Percentiles rank a stretch among this genome's conserved stretches.
Conservation (phyloP, 2,888 invertebrate species). For the Liodrosophila aerea region DNA sequence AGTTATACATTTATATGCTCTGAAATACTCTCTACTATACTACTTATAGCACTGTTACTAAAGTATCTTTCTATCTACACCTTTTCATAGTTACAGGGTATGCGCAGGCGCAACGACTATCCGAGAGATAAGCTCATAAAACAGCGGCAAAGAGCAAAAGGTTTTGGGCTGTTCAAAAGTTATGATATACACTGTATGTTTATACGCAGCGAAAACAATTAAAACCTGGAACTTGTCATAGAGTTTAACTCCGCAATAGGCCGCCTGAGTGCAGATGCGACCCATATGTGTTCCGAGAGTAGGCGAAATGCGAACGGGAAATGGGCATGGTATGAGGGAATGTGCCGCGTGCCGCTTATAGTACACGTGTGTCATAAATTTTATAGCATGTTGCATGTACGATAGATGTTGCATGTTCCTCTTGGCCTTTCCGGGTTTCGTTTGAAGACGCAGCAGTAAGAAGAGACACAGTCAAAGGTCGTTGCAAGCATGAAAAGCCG, state of each 20-base stretch:
- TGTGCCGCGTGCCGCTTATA: constrained; percentile 60
- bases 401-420: constrained; percentile 27
- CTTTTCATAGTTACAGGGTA: no score
- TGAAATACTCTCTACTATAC: no score
- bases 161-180: constrained; percentile 46
- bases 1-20: no score
- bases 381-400: constrained; percentile 35
- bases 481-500: constrained; percentile 69
- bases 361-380: constrained; percentile 47
- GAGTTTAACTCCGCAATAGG: no score
- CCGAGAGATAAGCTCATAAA: constrained; percentile 66
- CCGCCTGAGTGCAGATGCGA: constrained; percentile 51
- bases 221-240: constrained; percentile 28
- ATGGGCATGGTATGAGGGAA: constrained; percentile 9
- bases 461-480: constrained; percentile 67
- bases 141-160: constrained; percentile 54
- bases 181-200: constrained; percentile 28
- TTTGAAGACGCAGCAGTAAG: constrained; percentile 46
- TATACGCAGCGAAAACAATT: constrained; percentile 38
- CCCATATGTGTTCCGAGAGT: constrained; percentile 70
- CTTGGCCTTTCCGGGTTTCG: constrained; percentile 11
- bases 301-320: constrained; percentile 28
- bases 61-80: no score
- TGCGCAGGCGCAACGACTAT: constrained; percentile 22
- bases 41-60: no score